Evolutionary conservation across 1,140 invertebrate species (phyloP), one percentile per base, ranked within the genome.

Genomic region (Aphis craccivora): DNA sequence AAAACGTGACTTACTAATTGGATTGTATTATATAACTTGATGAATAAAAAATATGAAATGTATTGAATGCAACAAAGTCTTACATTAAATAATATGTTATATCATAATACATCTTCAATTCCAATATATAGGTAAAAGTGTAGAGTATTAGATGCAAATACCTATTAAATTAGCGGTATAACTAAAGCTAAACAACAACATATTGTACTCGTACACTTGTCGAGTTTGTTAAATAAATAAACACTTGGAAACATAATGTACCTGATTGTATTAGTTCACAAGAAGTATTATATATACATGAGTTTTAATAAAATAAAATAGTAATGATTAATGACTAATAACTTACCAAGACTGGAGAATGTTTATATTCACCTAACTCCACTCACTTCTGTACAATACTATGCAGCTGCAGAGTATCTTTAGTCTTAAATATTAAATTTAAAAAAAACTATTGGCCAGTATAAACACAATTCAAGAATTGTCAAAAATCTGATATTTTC

Each of bases 1-100:
- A 93, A 93, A 93, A 86, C 91, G 91, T 93, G 91, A 93, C 91
- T 53, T 93, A 84, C 91, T 93, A 93, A 93, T 93, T 93, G 91
- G 81, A 93, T 40, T 48, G 11, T 86, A 55, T 93, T 93, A 53
- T 93, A 53, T 53, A 86, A 86, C 23, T 30, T 14, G 30, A 8
- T 45, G 45, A 55, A 93, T 93, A 84, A 48, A 93, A 84, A 86
- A 93, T 92, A 93, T 51, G 48, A 55, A 93, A 86, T 93, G 43
- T 84, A 93, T 93, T 40, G 35, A 86, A 48, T 30, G 23, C 37
- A 93, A 92, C 60, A 67, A 25, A 37, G 48, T 93, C 22, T 84
- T 30, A 11, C 84, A 48, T 53, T 53, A 51, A 81, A 51, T 92
- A 51, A 51, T 92, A 51, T 53, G 37, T 93, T 86, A 93, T 93